These are phyloP conservation scores for Toxonevra muliebris DNA, from an alignment of 2,888 invertebrate genomes.

Conservation along the genomic window DNA sequence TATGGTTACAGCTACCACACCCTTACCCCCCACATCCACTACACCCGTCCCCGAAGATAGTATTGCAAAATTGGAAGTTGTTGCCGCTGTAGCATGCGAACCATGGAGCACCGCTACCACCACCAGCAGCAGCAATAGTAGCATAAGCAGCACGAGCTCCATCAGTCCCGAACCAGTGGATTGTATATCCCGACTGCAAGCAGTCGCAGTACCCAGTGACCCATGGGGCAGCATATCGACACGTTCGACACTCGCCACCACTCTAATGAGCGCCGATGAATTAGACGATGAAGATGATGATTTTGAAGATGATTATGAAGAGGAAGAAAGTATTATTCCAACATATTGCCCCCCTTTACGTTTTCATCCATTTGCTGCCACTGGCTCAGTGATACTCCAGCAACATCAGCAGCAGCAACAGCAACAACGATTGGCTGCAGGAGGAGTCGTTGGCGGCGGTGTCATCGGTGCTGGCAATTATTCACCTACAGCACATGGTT, in stretches of 20 bases:
- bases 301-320: slow-evolving; percentile 65
- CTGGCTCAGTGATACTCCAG: slow-evolving; percentile 41
- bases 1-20: slow-evolving; percentile 40
- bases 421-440: slow-evolving; percentile 35
- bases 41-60: slow-evolving; percentile 60
- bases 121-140: neutral
- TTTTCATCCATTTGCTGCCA: slow-evolving; percentile 56
- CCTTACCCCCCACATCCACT: slow-evolving; percentile 57
- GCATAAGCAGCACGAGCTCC: too few species aligned
- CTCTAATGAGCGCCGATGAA: slow-evolving; percentile 62
- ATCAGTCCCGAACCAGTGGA: slow-evolving; percentile 62
- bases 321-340: slow-evolving; percentile 65
- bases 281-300: slow-evolving; percentile 65
- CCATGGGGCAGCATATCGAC: slow-evolving; percentile 67
- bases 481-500: slow-evolving; percentile 51
- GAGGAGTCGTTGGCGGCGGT: neutral
- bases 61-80: slow-evolving; percentile 65
- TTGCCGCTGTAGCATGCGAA: slow-evolving; percentile 59
- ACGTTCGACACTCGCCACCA: slow-evolving; percentile 63
- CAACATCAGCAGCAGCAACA: slow-evolving; percentile 45
- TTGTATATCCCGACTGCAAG: slow-evolving; percentile 74
- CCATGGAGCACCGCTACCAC: slow-evolving; percentile 55
- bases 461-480: slow-evolving; percentile 45
- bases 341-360: slow-evolving; percentile 63
- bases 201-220: slow-evolving; percentile 75